These are phyloP conservation scores for Thymelicus lineola DNA, from an alignment of 2,888 invertebrate species.

Conservation along the genomic window DNA sequence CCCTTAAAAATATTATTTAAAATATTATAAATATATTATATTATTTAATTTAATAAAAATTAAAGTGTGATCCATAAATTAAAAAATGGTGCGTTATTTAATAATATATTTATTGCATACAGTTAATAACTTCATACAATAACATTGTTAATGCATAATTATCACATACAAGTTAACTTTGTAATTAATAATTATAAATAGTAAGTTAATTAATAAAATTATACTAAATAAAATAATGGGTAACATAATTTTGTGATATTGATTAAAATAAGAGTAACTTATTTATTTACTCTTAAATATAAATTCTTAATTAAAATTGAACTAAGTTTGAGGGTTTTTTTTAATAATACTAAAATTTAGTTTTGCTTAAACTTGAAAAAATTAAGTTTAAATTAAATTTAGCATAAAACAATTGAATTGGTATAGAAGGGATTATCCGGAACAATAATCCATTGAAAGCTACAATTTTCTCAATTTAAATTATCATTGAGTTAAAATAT, in stretches of 20 bases:
- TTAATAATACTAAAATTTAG: too few species aligned
- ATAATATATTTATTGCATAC: slow-evolving; percentile 6
- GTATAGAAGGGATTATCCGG: too few species aligned
- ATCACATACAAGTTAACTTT: slow-evolving; percentile 17
- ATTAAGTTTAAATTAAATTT: too few species aligned
- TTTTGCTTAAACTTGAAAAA: too few species aligned
- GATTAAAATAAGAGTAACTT: neutral
- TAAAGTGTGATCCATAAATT: neutral
- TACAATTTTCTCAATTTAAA: too few species aligned
- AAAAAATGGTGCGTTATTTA: neutral
- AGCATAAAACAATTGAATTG: too few species aligned
- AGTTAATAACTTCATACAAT: slow-evolving; percentile 12
- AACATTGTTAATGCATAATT: slow-evolving; percentile 19
- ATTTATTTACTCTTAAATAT: neutral
- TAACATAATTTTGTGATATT: slow-evolving; percentile 5
- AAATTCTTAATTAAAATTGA: neutral
- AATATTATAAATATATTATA: too few species aligned
- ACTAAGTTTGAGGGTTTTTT: too few species aligned
- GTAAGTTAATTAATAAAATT: slow-evolving; percentile 11
- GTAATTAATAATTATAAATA: slow-evolving; percentile 10
- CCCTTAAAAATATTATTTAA: too few species aligned
- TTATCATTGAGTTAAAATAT: too few species aligned
- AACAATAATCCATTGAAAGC: too few species aligned
- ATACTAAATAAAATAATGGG: slow-evolving; percentile 9
- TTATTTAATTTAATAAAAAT: too few species aligned